A percentile compares a stretch with the other conserved stretches of the same genome.
Conservation (phyloP, 1,140 invertebrate genomes). For the Lutraria rhynchaena region DNA sequence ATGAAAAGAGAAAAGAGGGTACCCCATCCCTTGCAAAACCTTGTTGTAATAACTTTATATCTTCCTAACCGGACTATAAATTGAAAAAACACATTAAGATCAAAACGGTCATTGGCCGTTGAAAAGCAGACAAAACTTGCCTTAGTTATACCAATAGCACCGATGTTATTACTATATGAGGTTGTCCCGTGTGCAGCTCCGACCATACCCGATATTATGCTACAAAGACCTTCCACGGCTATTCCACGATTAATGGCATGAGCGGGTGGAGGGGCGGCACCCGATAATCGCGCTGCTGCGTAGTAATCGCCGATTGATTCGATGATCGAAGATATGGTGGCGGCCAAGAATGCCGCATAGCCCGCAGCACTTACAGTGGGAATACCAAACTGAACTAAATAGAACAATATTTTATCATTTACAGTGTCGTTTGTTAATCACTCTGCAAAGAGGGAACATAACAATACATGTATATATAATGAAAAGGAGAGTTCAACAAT, state of each 20-base stretch:
- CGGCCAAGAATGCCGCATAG: conserved; percentile 92
- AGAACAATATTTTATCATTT: no score
- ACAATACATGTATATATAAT: no score
- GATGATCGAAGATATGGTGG: conserved; percentile 91
- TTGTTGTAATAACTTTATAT: no score
- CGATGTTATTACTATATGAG: conserved; percentile 92
- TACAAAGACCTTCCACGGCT: conserved; percentile 92
- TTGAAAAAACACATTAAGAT: no score
- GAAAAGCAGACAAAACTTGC: no score
- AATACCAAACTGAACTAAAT: conserved; percentile 82
- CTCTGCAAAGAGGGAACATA: no score
- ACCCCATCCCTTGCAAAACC: not conserved
- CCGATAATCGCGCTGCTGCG: conserved; percentile 90
- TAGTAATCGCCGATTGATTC: conserved; percentile 95
- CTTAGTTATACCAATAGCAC: conserved; percentile 89
- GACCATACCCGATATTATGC: conserved; percentile 91
- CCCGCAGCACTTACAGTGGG: conserved; percentile 89
- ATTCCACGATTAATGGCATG: conserved; percentile 89
- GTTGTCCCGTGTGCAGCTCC: conserved; percentile 92
- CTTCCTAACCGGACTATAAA: no score
- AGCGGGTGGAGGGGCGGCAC: conserved; percentile 89
- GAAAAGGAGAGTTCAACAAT: no score
- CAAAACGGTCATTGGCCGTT: no score
- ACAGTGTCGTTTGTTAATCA: no score
- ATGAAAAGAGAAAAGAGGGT: not conserved